These are phyloP conservation scores for Empis stercorea DNA, from an alignment of 2,888 invertebrate species.

Conservation along the genomic window DNA sequence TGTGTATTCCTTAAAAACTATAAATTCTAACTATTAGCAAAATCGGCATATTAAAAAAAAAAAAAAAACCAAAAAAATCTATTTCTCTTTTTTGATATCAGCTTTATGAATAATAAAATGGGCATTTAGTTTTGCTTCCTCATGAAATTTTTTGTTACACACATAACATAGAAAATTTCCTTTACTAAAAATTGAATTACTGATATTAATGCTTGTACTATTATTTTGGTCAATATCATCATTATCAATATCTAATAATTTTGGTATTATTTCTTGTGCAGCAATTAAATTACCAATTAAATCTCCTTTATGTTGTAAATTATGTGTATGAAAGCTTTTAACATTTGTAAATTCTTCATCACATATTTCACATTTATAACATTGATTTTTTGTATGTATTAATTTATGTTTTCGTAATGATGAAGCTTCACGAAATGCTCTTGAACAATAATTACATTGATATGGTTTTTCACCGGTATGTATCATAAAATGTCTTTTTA, in stretches of 20 bases:
- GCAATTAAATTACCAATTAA: background rate
- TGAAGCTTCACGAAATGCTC: constrained; percentile 32
- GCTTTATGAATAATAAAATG: constrained; percentile 17
- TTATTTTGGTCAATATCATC: too few species aligned
- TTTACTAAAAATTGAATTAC: background rate
- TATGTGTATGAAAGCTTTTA: constrained; percentile 7
- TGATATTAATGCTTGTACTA: too few species aligned
- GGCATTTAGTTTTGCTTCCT: constrained; percentile 18
- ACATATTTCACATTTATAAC: constrained; percentile 30
- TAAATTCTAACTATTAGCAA: too few species aligned
- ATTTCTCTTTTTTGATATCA: constrained; percentile 1
- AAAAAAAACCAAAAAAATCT: too few species aligned
- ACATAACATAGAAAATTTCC: constrained; percentile 20
- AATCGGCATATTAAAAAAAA: too few species aligned
- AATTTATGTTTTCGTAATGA: constrained; percentile 33
- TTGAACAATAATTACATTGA: constrained; percentile 29
- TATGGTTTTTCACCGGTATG: constrained; percentile 35
- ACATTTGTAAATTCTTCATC: constrained; percentile 29
- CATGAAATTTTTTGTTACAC: constrained; percentile 20
- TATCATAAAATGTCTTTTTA: constrained; percentile 35
- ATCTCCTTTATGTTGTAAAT: background rate
- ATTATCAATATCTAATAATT: too few species aligned
- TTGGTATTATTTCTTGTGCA: background rate
- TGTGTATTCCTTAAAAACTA: too few species aligned
- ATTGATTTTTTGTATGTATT: constrained; percentile 30